Evolutionary conservation across 2,888 invertebrate genomes (phyloP), one percentile per base, ranked within the genome.

Genomic region (Lucinisca nassula): DNA sequence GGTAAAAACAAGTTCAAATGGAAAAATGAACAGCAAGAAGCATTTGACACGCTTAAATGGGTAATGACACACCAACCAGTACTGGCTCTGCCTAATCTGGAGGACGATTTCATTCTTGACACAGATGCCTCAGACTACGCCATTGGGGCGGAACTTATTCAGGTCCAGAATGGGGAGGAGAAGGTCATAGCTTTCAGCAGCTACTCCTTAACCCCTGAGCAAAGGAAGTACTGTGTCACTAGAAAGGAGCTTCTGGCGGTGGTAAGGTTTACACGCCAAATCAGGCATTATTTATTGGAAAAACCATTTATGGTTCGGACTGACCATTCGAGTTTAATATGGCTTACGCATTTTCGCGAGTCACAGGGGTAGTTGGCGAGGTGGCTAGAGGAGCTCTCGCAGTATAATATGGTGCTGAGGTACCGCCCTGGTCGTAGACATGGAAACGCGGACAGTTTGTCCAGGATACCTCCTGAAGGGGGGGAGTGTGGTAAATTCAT

Each of bases 181-280:
- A 4, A 0, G 0, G 89, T 90, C 0, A 82, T 91, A n/a, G 92
- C 90, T 0, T 90, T 82, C 58, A 82, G 79, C 8, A 88, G 89
- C 27, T 80, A 79, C 32, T 70, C 84, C 0, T 51, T 91, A 10
- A 67, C 81, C 12, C 72, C 81, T 0, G 82, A 49, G 17, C 90
- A 89, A 49, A 30, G 78, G 40, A 82, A 45, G 10, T 90, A 90
- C 75, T 91, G 85, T 67, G 87, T 83, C 0, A 87, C 91, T 0
- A 49, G 82, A 4, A 85, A 82, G 45, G 87, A 88, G 55, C 81
- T 89, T 12, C 38, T 92, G 45, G 86, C 86, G 0, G 75, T 92
- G 35, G 79, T 90, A 0, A 51, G 73, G 0, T 88, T 87, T 21
- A 85, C 79, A 0, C 37, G 82, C 21, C 89, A 87, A 4, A 90